These are phyloP conservation scores for Polypterus senegalus DNA, from an alignment of 2,113 vertebrate species.

Conservation along the genomic window DNA sequence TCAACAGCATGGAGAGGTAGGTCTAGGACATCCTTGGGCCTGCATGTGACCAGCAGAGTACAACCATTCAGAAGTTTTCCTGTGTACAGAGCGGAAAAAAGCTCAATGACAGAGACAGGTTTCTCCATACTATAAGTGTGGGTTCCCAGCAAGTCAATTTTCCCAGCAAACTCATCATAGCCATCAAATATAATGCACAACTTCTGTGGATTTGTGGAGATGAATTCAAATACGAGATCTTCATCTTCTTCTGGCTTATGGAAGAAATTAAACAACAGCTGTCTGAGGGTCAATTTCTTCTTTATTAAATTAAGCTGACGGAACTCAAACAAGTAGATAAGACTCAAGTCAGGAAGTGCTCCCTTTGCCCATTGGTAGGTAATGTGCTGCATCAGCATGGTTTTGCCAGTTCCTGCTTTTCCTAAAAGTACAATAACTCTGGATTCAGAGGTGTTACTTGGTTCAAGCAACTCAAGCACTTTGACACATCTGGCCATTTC, in stretches of 20 bases:
- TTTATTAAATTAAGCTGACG: slow-evolving; percentile 66
- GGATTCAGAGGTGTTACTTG: background rate
- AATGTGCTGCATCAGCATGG: slow-evolving; percentile 53
- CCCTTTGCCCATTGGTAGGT: slow-evolving; percentile 62
- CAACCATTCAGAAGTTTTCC: slow-evolving; percentile 66
- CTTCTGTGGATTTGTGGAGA: slow-evolving; percentile 49
- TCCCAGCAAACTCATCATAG: slow-evolving; percentile 63
- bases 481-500: slow-evolving; percentile 31
- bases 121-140: slow-evolving; percentile 9
- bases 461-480: slow-evolving; percentile 51
- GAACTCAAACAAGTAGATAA: slow-evolving; percentile 77
- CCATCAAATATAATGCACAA: slow-evolving; percentile 77
- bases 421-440: slow-evolving; percentile 61
- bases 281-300: slow-evolving; percentile 47
- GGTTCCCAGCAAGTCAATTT: slow-evolving; percentile 17
- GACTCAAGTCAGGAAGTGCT: slow-evolving; percentile 46
- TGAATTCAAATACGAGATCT: slow-evolving; percentile 46
- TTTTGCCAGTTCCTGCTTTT: slow-evolving; percentile 74
- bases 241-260: slow-evolving; percentile 36
- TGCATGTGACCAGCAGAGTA: slow-evolving; percentile 69
- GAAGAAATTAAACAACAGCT: slow-evolving; percentile 66
- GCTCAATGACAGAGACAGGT: slow-evolving; percentile 36
- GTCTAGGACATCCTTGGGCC: slow-evolving; percentile 46
- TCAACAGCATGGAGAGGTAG: slow-evolving; percentile 35
- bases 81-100: slow-evolving; percentile 58